These are phyloP conservation scores for Drosophila neocordata DNA, from an alignment of 1,140 invertebrate species.

Conservation along the genomic window DNA sequence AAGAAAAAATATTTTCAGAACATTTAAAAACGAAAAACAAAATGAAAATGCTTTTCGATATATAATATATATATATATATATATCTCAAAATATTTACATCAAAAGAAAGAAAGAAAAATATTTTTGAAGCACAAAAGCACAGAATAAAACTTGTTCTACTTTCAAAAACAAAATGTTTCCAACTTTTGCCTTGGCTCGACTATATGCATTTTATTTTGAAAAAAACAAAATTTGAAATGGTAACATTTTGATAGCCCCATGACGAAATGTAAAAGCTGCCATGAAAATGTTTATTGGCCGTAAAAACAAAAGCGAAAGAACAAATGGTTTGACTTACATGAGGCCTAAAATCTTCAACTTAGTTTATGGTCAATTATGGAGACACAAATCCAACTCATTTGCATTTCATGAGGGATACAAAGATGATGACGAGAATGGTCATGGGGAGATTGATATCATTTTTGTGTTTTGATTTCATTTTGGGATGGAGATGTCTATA, in stretches of 20 bases:
- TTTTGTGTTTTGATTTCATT: constrained; percentile 8
- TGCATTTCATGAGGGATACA: constrained; percentile 51
- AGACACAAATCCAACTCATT: constrained; percentile 47
- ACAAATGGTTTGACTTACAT: constrained; percentile 30
- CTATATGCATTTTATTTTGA: not conserved
- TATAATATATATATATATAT: not conserved
- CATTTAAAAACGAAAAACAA: constrained; percentile 17
- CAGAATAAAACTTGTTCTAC: constrained; percentile 25
- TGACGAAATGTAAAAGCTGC: constrained; percentile 55
- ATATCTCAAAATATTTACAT: constrained; percentile 8
- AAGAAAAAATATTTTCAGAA: constrained; percentile 28
- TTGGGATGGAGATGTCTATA: constrained; percentile 52
- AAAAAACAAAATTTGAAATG: constrained; percentile 46
- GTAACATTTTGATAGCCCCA: constrained; percentile 45
- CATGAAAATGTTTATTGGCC: constrained; percentile 47
- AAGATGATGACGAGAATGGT: constrained; percentile 34
- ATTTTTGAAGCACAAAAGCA: constrained; percentile 26
- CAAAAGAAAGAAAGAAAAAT: constrained; percentile 26
- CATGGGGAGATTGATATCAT: constrained; percentile 12
- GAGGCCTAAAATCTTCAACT: constrained; percentile 36
- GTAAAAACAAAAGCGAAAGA: constrained; percentile 19
- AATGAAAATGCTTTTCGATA: constrained; percentile 30
- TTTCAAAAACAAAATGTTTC: not conserved
- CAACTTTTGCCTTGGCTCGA: not conserved
- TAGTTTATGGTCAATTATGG: constrained; percentile 51